Conservation (phyloP, 2,888 invertebrate species). For the Chrysotoxum bicinctum region DNA sequence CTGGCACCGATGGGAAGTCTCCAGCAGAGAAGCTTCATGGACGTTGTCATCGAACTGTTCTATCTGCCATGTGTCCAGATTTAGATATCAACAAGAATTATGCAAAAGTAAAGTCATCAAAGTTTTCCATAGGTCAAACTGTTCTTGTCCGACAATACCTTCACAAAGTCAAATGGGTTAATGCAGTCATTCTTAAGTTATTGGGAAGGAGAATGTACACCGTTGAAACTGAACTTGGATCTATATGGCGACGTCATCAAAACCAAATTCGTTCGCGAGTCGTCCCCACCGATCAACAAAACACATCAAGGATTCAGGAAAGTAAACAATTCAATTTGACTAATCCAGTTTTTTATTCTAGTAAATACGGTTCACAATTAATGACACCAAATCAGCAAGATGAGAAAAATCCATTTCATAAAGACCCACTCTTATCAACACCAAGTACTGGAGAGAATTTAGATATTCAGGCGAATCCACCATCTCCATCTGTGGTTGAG, state of each 20-base stretch:
- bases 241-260: constrained; percentile 13
- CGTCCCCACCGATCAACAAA: background rate
- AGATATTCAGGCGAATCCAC: background rate
- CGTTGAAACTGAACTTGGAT: constrained; percentile 9
- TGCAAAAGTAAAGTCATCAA: background rate
- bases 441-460: background rate
- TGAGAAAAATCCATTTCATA: too few species aligned
- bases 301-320: background rate
- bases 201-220: constrained; percentile 27
- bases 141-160: background rate
- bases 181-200: background rate
- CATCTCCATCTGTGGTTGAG: background rate
- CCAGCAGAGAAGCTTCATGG: background rate
- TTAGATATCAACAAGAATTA: background rate
- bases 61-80: constrained; percentile 10
- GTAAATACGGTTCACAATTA: background rate
- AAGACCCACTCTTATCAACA: background rate
- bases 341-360: background rate
- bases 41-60: background rate
- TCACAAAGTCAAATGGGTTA: background rate
- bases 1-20: background rate
- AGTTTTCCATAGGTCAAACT: background rate
- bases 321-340: background rate
- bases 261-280: constrained; percentile 10
- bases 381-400: background rate